phyloP scores from a whole-genome alignment of 2,113 vertebrate species.

The Phylloscopus whistleri region DNA sequence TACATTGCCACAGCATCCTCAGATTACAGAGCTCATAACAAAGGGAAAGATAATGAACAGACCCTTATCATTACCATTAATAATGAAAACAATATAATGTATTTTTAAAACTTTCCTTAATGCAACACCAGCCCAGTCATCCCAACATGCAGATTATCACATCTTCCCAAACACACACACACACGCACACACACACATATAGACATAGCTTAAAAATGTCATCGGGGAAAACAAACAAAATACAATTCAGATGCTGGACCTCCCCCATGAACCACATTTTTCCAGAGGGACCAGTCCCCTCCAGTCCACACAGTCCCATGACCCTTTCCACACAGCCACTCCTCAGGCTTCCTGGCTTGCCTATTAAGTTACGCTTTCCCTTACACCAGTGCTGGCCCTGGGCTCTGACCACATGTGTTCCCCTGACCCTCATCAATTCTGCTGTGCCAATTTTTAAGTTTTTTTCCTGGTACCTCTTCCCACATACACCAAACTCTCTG shows the following conservation, averaged over 20 bases:
- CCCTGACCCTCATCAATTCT: background rate
- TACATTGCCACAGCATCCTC: constrained; percentile 28
- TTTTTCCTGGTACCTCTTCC: background rate
- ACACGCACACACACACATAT: background rate
- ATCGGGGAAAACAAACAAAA: background rate
- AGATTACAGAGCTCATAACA: constrained; percentile 41
- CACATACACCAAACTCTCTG: background rate
- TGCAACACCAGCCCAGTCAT: constrained; percentile 65
- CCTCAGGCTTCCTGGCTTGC: too few species aligned
- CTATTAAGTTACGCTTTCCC: background rate
- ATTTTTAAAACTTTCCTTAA: constrained; percentile 76
- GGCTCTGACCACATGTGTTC: background rate
- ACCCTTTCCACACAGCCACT: background rate
- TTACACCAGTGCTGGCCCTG: background rate
- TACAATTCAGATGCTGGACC: background rate
- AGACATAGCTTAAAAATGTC: background rate
- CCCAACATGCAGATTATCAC: constrained; percentile 10
- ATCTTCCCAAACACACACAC: background rate
- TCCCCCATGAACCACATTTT: background rate
- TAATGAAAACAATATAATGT: constrained; percentile 75
- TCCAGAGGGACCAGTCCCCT: background rate
- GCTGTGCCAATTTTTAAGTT: background rate
- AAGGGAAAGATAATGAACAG: constrained; percentile 37
- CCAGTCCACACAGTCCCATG: background rate
- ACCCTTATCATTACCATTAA: constrained; percentile 67